These are phyloP conservation scores for Peromyscus eremicus DNA, from an alignment of 2,797 vertebrate species.

Conservation along the genomic window DNA sequence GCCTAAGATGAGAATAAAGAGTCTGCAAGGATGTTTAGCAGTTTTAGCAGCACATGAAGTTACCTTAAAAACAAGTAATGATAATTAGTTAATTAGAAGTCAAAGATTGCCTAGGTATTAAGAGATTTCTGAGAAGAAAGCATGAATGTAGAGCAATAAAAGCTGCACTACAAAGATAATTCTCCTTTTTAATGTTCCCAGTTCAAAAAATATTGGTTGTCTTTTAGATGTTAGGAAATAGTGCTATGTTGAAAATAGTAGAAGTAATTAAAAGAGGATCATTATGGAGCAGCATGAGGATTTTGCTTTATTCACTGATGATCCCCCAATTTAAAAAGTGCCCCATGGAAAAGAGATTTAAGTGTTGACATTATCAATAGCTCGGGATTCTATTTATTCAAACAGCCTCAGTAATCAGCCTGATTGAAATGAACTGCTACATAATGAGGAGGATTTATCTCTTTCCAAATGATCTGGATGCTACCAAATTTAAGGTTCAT, in stretches of 20 bases:
- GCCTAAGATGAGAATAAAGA: conserved; percentile 2
- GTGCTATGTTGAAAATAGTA: conserved; percentile 53
- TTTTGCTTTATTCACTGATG: conserved; percentile 73
- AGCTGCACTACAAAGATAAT: conserved; percentile 47
- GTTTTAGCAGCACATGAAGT: conserved; percentile 60
- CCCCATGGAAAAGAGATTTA: conserved; percentile 69
- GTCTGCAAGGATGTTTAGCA: conserved; percentile 1
- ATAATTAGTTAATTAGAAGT: conserved; percentile 76
- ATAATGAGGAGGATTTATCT: background rate
- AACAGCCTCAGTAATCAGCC: conserved; percentile 25
- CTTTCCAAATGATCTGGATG: background rate
- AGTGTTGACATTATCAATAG: conserved; percentile 64
- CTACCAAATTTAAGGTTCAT: background rate
- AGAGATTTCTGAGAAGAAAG: conserved; percentile 68
- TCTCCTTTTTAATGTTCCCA: background rate
- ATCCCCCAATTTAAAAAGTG: conserved; percentile 69
- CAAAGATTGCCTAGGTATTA: conserved; percentile 63
- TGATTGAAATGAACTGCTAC: conserved; percentile 24
- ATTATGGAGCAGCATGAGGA: conserved; percentile 35
- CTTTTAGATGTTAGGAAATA: conserved; percentile 53
- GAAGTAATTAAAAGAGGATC: conserved; percentile 74
- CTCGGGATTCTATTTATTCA: conserved; percentile 63
- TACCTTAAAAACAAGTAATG: conserved; percentile 65
- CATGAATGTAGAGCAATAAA: conserved; percentile 59
- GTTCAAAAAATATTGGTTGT: conserved; percentile 58